Evolutionary conservation across 1,140 invertebrate species (phyloP).

Genomic region (Lucilia cuprina): DNA sequence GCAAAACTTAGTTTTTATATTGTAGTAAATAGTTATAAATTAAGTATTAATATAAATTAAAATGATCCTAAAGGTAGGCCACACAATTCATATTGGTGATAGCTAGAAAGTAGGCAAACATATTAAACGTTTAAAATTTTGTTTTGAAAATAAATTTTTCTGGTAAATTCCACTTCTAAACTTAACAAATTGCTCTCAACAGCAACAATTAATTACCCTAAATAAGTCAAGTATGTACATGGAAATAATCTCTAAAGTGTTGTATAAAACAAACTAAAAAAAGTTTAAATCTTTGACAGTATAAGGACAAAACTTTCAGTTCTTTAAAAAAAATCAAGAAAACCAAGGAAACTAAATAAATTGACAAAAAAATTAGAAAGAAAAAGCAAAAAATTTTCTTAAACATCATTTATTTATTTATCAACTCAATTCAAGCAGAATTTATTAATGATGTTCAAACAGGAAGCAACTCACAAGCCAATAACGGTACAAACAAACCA

Average conservation of each 20-base stretch:
- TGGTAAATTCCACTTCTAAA: no score
- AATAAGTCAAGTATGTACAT: not conserved
- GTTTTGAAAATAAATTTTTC: no score
- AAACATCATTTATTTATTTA: conserved; percentile 23
- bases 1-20: no score
- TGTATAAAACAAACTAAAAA: not conserved
- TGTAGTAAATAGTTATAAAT: no score
- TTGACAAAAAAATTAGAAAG: not conserved
- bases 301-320: not conserved
- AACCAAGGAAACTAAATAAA: not conserved
- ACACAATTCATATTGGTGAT: no score
- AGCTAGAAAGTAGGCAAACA: no score
- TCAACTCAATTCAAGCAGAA: conserved; percentile 22
- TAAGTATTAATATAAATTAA: no score
- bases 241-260: not conserved
- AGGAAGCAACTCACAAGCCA: not conserved
- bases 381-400: not conserved
- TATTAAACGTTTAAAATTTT: no score
- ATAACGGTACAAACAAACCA: not conserved
- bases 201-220: not conserved
- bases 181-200: not conserved
- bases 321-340: not conserved
- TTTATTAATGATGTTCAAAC: conserved; percentile 21
- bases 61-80: no score
- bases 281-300: not conserved